Conservation (phyloP, 2,113 vertebrate genomes). For the Sinocyclocheilus rhinocerous region DNA sequence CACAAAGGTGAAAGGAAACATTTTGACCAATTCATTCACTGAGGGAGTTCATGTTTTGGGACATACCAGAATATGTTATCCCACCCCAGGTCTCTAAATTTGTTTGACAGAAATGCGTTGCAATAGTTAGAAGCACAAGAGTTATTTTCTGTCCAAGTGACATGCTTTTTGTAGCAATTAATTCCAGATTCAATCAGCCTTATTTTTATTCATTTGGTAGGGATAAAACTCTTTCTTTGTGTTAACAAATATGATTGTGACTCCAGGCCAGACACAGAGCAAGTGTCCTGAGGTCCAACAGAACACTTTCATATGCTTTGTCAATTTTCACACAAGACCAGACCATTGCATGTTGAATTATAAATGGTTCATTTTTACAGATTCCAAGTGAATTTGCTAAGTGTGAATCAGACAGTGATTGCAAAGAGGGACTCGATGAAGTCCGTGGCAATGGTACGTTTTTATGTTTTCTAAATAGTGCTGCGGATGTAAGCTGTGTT, state of each 20-base stretch:
- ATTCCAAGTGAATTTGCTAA: conserved; percentile 66
- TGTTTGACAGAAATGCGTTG: background rate
- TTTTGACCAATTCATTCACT: conserved; percentile 74
- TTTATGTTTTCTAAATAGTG: background rate
- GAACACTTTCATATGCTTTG: background rate
- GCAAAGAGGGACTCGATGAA: conserved; percentile 66
- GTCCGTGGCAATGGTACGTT: conserved; percentile 78
- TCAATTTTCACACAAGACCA: background rate
- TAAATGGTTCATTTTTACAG: conserved; percentile 59
- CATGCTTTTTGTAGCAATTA: too few species aligned
- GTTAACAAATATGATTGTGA: conserved; percentile 84
- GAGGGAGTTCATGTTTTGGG: conserved; percentile 80
- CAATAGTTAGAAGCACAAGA: background rate
- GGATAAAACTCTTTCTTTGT: conserved; percentile 84
- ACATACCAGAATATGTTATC: conserved; percentile 86
- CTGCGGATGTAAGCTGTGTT: background rate
- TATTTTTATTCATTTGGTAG: conserved; percentile 60
- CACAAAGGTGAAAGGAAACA: conserved; percentile 84
- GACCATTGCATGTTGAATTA: background rate
- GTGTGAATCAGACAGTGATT: conserved; percentile 49
- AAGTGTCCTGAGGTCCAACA: conserved; percentile 79
- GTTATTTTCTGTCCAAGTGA: background rate
- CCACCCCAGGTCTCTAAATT: conserved; percentile 82
- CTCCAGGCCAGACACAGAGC: conserved; percentile 79
- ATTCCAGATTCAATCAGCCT: background rate